These are phyloP conservation scores for Hylia prasina DNA, from an alignment of 2,113 vertebrate species.

Conservation along the genomic window DNA sequence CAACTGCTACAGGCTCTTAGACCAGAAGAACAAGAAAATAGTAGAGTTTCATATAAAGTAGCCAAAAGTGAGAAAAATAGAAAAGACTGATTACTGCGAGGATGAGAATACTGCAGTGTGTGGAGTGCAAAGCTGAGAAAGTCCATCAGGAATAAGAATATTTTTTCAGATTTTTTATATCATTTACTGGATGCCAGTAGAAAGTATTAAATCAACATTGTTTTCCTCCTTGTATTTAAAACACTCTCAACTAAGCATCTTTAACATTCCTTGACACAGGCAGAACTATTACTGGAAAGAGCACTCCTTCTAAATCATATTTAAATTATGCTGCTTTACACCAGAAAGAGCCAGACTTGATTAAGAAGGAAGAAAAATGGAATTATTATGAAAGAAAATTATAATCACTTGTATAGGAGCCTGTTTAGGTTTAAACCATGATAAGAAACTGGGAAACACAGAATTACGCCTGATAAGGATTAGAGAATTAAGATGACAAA, in stretches of 20 bases:
- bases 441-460: background rate
- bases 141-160: background rate
- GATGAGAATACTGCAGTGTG: background rate
- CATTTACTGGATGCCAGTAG: background rate
- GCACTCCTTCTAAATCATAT: background rate
- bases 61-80: background rate
- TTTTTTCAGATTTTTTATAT: background rate
- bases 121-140: background rate
- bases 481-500: background rate
- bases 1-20: background rate
- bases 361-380: background rate
- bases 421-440: background rate
- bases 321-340: background rate
- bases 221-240: background rate
- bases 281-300: background rate
- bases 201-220: background rate
- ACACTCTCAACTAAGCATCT: background rate
- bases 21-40: background rate
- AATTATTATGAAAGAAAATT: background rate
- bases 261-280: background rate
- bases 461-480: background rate
- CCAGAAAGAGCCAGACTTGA: background rate
- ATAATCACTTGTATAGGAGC: background rate
- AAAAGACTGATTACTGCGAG: background rate
- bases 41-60: background rate